A percentile compares a stretch with the other conserved stretches of the same genome.
These are phyloP conservation scores for Campoletis sonorensis DNA, from an alignment of 1,140 invertebrate species.

Conservation along the genomic window DNA sequence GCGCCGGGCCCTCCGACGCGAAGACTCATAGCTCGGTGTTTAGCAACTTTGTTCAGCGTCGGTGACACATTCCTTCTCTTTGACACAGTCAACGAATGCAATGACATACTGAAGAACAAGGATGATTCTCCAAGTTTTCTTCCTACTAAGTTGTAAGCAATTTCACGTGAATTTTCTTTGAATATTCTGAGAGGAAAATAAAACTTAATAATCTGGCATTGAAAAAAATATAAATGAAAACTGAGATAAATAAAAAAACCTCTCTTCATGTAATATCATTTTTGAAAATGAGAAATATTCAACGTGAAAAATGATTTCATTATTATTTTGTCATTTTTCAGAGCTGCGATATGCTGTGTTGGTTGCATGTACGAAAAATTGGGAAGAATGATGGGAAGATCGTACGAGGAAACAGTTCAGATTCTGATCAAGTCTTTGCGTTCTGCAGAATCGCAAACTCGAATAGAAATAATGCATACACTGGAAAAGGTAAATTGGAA, in stretches of 20 bases:
- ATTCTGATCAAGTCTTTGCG: slow-evolving; percentile 93
- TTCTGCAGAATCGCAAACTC: slow-evolving; percentile 96
- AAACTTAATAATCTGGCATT: too few relatives aligned
- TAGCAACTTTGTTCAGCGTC: slow-evolving; percentile 97
- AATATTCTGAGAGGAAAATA: too few relatives aligned
- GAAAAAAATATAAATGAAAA: too few relatives aligned
- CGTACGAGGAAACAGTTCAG: slow-evolving; percentile 98
- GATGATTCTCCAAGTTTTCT: slow-evolving; percentile 97
- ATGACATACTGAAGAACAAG: slow-evolving; percentile 97
- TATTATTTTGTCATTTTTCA: slow-evolving; percentile 67
- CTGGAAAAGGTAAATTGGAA: slow-evolving; percentile 86
- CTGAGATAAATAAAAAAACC: too few relatives aligned
- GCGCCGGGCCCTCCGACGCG: slow-evolving; percentile 94
- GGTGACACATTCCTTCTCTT: slow-evolving; percentile 98
- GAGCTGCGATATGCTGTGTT: slow-evolving; percentile 96
- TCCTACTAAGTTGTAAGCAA: slow-evolving; percentile 95
- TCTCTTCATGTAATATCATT: too few relatives aligned
- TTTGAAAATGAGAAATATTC: too few relatives aligned
- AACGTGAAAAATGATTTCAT: background rate
- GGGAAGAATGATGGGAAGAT: slow-evolving; percentile 98
- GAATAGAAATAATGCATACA: slow-evolving; percentile 98
- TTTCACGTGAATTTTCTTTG: too few relatives aligned
- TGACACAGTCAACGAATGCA: slow-evolving; percentile 98
- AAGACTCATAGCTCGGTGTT: slow-evolving; percentile 92
- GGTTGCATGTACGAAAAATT: slow-evolving; percentile 98